Evolutionary conservation across 2,888 invertebrate species (phyloP), one percentile per base, ranked within the genome.

Genomic region (Netelia melanura): DNA sequence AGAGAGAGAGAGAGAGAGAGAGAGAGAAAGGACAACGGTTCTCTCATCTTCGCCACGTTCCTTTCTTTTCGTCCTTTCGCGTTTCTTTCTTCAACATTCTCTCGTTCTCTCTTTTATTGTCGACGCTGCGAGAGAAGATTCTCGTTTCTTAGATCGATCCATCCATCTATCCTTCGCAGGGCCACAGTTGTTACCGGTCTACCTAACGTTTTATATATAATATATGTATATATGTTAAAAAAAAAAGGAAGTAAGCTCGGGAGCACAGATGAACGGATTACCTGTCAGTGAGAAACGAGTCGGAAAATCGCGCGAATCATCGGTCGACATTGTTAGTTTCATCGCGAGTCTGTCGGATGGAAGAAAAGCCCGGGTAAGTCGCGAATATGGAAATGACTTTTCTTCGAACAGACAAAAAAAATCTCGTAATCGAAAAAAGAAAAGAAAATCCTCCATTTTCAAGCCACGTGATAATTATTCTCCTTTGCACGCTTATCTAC

Each of bases 121-220:
- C 76, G 81, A 72, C 79, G 71, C 68, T 80, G 68, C 75, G 75
- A 76, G 77, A 85, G 85, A 64, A 72, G 52, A 77, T 61, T 54
- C 80, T 79, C 80, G 78, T 79, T 85, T 79, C 76, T 80, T 81
- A 71, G 89, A 90, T 91, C 89, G 90, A 91, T 90, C 89, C 88
- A 90, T 90, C 89, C 88, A 89, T 90, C 90, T 62, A 83, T 83
- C 83, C 75, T 62, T 68, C 44, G 43, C 77, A 72, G 62, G n/a
- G 56, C 68, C 21, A 77, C 76, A 76, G 67, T 62, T 61, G 67
- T 62, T 61, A 75, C 68, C 70, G 62, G 62, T 67, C 43, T 38
- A 21, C 21, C 17, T 25, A 10, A 23, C 44, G n/a, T 21, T 17
- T 5, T 25, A 6, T 48, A 74, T 23, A 23, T 64, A 64, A 54